These are phyloP conservation scores for Nasonia oneida DNA, from an alignment of 2,888 invertebrate genomes.

Conservation along the genomic window DNA sequence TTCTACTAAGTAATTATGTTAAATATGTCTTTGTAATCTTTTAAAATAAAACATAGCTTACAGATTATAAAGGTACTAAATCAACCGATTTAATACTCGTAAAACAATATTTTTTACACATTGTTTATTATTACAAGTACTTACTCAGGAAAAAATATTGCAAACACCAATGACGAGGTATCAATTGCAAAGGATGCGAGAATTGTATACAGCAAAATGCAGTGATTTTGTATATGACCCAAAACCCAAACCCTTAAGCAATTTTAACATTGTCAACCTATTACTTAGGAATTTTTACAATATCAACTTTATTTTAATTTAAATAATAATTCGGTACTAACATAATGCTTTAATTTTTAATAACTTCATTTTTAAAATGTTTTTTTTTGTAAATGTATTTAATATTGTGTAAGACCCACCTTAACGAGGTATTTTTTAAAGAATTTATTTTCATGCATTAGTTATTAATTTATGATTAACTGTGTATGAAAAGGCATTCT, in stretches of 20 bases:
- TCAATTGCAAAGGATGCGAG: slow-evolving; percentile 12
- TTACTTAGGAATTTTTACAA: slow-evolving; percentile 40
- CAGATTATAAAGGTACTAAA: slow-evolving; percentile 26
- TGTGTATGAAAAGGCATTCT: not conserved
- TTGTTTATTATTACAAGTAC: not conserved
- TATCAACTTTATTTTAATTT: slow-evolving; percentile 30
- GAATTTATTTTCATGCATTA: not conserved
- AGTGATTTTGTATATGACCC: slow-evolving; percentile 19
- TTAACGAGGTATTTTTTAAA: slow-evolving; percentile 42
- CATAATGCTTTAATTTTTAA: not conserved
- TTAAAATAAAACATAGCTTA: slow-evolving; percentile 19
- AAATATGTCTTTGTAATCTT: slow-evolving; percentile 1
- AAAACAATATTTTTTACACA: slow-evolving; percentile 8
- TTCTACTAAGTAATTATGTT: not conserved
- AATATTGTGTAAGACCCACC: slow-evolving; percentile 36
- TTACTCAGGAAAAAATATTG: slow-evolving; percentile 30
- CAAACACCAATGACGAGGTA: slow-evolving; percentile 15
- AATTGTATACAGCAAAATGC: slow-evolving; percentile 33
- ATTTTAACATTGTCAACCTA: slow-evolving; percentile 36
- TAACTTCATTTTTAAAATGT: not conserved
- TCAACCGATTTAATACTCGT: not conserved
- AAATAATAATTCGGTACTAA: slow-evolving; percentile 14
- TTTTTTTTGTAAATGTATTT: not conserved
- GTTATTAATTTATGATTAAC: not conserved
- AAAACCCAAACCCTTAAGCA: slow-evolving; percentile 28